Evolutionary conservation across 2,797 vertebrate genomes (phyloP).

Genomic region (Limnodromus scolopaceus): DNA sequence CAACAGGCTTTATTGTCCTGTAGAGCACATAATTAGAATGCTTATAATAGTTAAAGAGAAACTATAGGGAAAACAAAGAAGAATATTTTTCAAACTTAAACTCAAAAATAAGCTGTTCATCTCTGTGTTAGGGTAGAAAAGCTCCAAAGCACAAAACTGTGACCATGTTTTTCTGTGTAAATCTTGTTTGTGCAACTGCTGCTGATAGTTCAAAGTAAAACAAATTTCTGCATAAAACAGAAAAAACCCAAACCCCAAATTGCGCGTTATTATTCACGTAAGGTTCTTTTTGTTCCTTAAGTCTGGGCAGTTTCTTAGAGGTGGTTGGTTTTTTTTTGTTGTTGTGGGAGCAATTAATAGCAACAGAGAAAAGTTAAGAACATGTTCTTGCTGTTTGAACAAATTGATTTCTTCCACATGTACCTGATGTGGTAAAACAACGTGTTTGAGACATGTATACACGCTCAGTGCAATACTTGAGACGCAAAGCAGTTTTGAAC

Average conservation of each 20-base stretch:
- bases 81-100: neutral
- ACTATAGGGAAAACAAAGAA: neutral
- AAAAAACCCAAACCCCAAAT: neutral
- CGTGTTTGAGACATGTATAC: accelerated
- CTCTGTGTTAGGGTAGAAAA: neutral
- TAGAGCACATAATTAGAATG: neutral
- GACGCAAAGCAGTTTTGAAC: neutral
- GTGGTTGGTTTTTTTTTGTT: neutral
- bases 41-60: neutral
- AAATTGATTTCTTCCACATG: neutral
- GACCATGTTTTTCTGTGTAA: neutral
- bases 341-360: neutral
- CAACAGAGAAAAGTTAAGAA: neutral
- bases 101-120: neutral
- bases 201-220: neutral
- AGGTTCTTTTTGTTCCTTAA: neutral
- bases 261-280: neutral
- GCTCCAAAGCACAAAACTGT: neutral
- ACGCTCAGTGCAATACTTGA: neutral
- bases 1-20: neutral
- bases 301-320: neutral
- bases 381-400: neutral
- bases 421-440: neutral
- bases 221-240: neutral
- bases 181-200: neutral